Evolutionary conservation across 2,888 invertebrate species (phyloP), one percentile per base, ranked within the genome.

Genomic region (Malacosoma neustria): DNA sequence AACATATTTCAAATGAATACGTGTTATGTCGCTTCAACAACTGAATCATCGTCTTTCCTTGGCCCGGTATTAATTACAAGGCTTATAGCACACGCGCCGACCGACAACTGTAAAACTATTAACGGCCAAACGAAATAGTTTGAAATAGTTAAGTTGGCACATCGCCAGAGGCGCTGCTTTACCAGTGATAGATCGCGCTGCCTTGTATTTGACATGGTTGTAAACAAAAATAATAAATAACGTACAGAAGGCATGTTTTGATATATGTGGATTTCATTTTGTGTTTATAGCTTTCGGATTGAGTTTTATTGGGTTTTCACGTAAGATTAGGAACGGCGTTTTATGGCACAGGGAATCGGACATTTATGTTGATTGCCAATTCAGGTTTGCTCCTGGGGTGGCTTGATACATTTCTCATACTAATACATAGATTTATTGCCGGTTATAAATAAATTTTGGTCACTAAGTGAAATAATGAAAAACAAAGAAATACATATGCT

Each of bases 161-260:
- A 35, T 56, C 64, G 79, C 81, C 81, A 82, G 71, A 51, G 46
- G 71, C 65, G 62, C 61, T 56, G 51, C 50, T 46, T 35, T 13
- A 39, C 45, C 38, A 29, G 48, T 73, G 73, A 77, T 72, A 71
- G 74, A 77, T 76, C 66, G 71, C 56, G 54, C 51, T 55, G 61
- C 65, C 64, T 61, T 72, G 75, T 68, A 49, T 72, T 68, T 74
- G 80, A 79, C 80, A 66, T 55, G 60, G 62, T 56, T 67, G 71
- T 72, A 77, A 77, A 79, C 75, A 77, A 74, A 76, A 77, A 75
- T 70, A 79, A 72, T 72, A 75, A 75, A 73, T 65, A 75, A 57
- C 57, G 46, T 53, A 54, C 57, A 46, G 42, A 57, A 58, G 54
- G 48, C 64, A 64, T 67, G 67, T 72, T 70, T 71, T 69, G 65